phyloP scores from a whole-genome alignment of 2,888 invertebrate genomes.

The Sialis lutaria region DNA sequence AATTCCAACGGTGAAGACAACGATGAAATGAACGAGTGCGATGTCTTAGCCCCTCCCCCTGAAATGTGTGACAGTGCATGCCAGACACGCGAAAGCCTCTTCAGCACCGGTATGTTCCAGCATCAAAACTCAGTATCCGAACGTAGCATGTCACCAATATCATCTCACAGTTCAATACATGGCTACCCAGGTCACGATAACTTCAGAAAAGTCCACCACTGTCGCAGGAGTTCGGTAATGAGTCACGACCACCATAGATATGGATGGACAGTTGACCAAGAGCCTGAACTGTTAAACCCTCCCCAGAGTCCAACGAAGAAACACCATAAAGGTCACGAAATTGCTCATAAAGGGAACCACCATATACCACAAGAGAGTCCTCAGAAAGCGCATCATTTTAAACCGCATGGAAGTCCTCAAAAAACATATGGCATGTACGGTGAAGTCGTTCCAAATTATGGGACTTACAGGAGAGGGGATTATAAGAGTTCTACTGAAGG shows the following conservation, averaged over 20 bases:
- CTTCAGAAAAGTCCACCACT: background rate
- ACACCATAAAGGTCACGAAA: slow-evolving; percentile 12
- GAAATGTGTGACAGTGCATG: slow-evolving; percentile 61
- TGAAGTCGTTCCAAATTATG: background rate
- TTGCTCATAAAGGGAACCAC: background rate
- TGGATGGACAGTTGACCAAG: slow-evolving; percentile 6
- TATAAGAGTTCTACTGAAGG: slow-evolving; percentile 12
- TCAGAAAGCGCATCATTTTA: slow-evolving; percentile 1
- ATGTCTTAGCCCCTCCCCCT: slow-evolving; percentile 9
- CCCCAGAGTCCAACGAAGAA: slow-evolving; percentile 13
- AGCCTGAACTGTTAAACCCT: slow-evolving; percentile 3
- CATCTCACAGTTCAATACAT: background rate
- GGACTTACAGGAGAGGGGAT: too few relatives aligned
- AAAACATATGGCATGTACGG: slow-evolving; percentile 18
- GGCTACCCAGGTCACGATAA: background rate
- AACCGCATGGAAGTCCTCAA: slow-evolving; percentile 12
- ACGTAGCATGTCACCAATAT: background rate
- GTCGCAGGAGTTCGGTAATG: background rate
- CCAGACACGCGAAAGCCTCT: slow-evolving; percentile 68
- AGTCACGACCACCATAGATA: background rate
- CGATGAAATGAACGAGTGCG: slow-evolving; percentile 11
- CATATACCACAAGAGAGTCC: background rate
- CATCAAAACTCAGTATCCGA: background rate
- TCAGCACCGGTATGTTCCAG: slow-evolving; percentile 17
- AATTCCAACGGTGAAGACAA: slow-evolving; percentile 5